phyloP scores from a whole-genome alignment of 2,113 vertebrate genomes.

The Callaeas wilsoni region DNA sequence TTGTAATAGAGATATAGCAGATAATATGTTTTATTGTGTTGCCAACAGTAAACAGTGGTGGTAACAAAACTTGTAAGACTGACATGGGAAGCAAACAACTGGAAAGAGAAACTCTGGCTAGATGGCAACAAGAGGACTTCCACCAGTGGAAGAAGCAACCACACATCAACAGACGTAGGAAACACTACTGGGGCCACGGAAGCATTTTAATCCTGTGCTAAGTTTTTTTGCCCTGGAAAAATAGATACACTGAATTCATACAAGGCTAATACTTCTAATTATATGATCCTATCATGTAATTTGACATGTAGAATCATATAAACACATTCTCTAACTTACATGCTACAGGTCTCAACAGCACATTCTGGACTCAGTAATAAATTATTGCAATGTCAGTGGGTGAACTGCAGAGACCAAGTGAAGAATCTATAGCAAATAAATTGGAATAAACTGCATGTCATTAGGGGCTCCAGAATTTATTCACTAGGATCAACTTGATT shows the following conservation, averaged over 20 bases:
- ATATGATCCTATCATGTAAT: not conserved
- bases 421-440: not conserved
- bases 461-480: no score
- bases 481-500: not conserved
- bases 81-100: not conserved
- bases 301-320: not conserved
- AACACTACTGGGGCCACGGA: not conserved
- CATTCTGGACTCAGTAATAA: not conserved
- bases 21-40: not conserved
- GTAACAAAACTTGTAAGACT: not conserved
- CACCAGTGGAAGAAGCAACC: not conserved
- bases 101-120: not conserved
- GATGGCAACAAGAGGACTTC: not conserved
- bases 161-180: fast-evolving
- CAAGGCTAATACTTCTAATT: not conserved
- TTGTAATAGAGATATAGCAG: not conserved
- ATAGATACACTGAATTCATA: not conserved
- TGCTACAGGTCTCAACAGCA: not conserved
- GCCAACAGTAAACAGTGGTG: not conserved
- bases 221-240: not conserved
- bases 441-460: not conserved
- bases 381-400: not conserved
- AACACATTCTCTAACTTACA: not conserved
- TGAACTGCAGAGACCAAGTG: not conserved
- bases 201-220: not conserved